Conservation (phyloP, 2,113 vertebrate genomes). For the Anolis sagrei region DNA sequence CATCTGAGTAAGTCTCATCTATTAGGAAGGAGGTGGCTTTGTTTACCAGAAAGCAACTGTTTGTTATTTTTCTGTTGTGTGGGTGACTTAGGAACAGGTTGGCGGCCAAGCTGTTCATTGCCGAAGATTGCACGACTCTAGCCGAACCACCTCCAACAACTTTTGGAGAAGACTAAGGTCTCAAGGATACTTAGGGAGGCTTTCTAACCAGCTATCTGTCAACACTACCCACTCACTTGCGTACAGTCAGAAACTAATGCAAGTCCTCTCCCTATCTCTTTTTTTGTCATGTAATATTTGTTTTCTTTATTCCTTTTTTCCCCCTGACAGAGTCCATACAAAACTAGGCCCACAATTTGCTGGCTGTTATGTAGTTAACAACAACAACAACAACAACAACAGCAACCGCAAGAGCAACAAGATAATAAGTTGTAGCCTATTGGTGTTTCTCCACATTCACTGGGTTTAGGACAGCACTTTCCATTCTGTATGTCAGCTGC, state of each 20-base stretch:
- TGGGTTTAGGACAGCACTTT: no score
- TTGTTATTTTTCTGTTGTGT: conserved; percentile 46
- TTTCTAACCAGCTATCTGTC: conserved; percentile 62
- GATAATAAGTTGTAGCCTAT: no score
- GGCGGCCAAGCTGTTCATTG: conserved; percentile 54
- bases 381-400: no score
- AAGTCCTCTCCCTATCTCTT: conserved; percentile 51
- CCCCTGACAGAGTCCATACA: conserved; percentile 34
- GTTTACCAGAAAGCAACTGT: conserved; percentile 50
- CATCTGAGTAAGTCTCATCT: conserved; percentile 36
- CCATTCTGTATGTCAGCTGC: no score
- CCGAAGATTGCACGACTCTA: conserved; percentile 54
- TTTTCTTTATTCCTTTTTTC: conserved; percentile 41
- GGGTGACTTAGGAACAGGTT: conserved; percentile 57
- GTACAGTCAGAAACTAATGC: conserved; percentile 48
- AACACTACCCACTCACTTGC: conserved; percentile 58
- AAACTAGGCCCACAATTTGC: conserved; percentile 14
- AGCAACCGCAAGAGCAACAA: no score
- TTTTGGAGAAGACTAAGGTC: conserved; percentile 62
- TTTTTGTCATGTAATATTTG: conserved; percentile 29
- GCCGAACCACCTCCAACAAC: conserved; percentile 58
- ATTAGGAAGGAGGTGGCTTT: conserved; percentile 53
- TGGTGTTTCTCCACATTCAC: no score
- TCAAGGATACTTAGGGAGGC: conserved; percentile 41
- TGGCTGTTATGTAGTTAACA: background rate